Evolutionary conservation across 1,140 invertebrate genomes (phyloP).

Genomic region (Zaprionus davidi): DNA sequence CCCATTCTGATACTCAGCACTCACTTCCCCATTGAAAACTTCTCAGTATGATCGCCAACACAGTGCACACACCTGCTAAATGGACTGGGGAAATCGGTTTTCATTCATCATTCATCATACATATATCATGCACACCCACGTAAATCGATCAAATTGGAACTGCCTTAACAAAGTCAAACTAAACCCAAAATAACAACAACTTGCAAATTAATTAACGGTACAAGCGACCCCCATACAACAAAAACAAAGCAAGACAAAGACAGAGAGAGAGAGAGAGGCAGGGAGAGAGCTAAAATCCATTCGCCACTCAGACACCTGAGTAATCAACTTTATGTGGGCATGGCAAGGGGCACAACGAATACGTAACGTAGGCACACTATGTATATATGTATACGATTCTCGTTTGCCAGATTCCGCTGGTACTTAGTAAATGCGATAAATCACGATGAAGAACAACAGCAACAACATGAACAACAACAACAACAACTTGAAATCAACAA

Average conservation of each 20-base stretch:
- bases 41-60: background rate
- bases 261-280: background rate
- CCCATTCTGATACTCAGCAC: background rate
- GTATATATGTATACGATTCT: constrained; percentile 39
- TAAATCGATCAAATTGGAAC: constrained; percentile 4
- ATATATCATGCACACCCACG: background rate
- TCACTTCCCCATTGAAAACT: background rate
- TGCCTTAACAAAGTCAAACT: constrained; percentile 36
- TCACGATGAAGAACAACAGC: constrained; percentile 54
- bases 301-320: constrained; percentile 69
- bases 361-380: constrained; percentile 8
- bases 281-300: constrained; percentile 21
- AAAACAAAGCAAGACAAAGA: background rate
- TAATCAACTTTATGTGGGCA: constrained; percentile 79
- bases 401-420: constrained; percentile 49
- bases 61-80: constrained; percentile 1
- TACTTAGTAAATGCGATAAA: constrained; percentile 67
- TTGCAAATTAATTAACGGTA: constrained; percentile 83
- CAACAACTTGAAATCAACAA: constrained; percentile 51
- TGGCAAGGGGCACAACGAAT: constrained; percentile 45
- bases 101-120: constrained; percentile 6
- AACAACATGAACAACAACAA: constrained; percentile 15
- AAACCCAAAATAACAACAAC: constrained; percentile 23
- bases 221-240: constrained; percentile 46
- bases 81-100: background rate